Evolutionary conservation across 35 echinoderm and acorn worm genomes (phyloP).

Genomic region (Lytechinus variegatus): DNA sequence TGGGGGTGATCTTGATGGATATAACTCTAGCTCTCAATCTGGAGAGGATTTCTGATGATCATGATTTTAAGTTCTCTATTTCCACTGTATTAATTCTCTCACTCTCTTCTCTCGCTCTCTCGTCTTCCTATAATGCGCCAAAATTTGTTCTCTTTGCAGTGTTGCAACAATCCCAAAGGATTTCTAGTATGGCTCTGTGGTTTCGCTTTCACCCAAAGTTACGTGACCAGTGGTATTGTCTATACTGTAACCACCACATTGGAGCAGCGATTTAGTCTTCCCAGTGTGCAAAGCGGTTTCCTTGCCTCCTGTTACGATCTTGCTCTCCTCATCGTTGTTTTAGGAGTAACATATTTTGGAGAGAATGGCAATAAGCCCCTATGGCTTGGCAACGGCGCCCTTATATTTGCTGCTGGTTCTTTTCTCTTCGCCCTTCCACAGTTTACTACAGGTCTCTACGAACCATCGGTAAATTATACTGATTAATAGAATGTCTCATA

Average conservation of each 20-base stretch:
- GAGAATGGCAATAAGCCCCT: slow-evolving; percentile 87
- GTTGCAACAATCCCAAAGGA: slow-evolving; percentile 74
- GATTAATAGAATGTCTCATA: no score
- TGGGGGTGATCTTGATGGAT: no score
- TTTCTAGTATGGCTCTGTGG: slow-evolving; percentile 77
- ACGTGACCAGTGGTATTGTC: slow-evolving; percentile 83
- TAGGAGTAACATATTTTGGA: slow-evolving; percentile 96
- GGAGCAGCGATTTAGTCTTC: slow-evolving; percentile 84
- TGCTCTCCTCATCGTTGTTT: slow-evolving; percentile 85
- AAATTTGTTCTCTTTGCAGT: slow-evolving; percentile 24
- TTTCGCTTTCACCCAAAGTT: slow-evolving; percentile 93
- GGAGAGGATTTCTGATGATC: no score
- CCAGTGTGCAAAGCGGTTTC: slow-evolving; percentile 84
- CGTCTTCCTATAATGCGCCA: neutral
- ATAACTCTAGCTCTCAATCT: no score
- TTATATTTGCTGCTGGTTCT: slow-evolving; percentile 79
- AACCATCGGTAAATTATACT: slow-evolving; percentile 34
- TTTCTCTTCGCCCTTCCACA: slow-evolving; percentile 81
- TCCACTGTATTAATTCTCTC: neutral
- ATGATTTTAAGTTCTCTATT: neutral
- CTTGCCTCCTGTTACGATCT: slow-evolving; percentile 92
- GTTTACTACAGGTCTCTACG: slow-evolving; percentile 68
- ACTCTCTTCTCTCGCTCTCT: neutral
- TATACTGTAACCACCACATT: slow-evolving; percentile 85
- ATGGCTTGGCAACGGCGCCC: slow-evolving; percentile 79